Conservation (phyloP, 1,140 invertebrate genomes). For the Copidosoma floridanum region DNA sequence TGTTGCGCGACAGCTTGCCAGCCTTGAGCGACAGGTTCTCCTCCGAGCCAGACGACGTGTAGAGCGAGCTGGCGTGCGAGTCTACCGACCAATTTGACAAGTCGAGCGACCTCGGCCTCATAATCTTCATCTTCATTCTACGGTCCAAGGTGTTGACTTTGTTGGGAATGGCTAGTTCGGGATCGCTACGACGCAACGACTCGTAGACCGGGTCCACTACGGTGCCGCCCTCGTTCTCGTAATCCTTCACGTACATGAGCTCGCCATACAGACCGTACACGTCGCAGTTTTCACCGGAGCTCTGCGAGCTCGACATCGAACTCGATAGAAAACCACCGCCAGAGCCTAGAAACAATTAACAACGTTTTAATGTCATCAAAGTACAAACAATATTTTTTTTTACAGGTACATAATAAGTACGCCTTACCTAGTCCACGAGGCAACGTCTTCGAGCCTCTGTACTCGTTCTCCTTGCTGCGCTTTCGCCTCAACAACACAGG, state of each 20-base stretch:
- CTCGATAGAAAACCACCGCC: conserved; percentile 58
- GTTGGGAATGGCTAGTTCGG: conserved; percentile 77
- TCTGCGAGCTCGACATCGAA: conserved; percentile 59
- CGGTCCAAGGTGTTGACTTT: conserved; percentile 78
- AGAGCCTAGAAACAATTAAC: conserved; percentile 26
- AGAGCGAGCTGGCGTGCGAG: conserved; percentile 77
- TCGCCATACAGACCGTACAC: conserved; percentile 88
- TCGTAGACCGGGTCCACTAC: conserved; percentile 73
- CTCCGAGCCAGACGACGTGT: conserved; percentile 78
- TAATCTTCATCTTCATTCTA: conserved; percentile 75
- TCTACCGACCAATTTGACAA: conserved; percentile 86
- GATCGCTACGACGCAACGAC: conserved; percentile 73
- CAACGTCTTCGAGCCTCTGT: conserved; percentile 74
- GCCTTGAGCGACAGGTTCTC: conserved; percentile 72
- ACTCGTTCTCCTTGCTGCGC: conserved; percentile 68
- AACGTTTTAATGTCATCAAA: neutral
- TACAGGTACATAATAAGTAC: neutral
- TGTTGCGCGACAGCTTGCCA: conserved; percentile 67
- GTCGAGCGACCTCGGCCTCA: conserved; percentile 76
- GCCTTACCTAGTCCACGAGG: conserved; percentile 64
- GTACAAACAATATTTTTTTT: neutral
- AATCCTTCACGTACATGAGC: conserved; percentile 85
- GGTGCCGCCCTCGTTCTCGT: conserved; percentile 74
- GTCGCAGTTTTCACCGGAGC: conserved; percentile 70
- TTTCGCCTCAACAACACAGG: conserved; percentile 69